Conservation (phyloP, 2,888 invertebrate species). For the Liodrosophila aerea region DNA sequence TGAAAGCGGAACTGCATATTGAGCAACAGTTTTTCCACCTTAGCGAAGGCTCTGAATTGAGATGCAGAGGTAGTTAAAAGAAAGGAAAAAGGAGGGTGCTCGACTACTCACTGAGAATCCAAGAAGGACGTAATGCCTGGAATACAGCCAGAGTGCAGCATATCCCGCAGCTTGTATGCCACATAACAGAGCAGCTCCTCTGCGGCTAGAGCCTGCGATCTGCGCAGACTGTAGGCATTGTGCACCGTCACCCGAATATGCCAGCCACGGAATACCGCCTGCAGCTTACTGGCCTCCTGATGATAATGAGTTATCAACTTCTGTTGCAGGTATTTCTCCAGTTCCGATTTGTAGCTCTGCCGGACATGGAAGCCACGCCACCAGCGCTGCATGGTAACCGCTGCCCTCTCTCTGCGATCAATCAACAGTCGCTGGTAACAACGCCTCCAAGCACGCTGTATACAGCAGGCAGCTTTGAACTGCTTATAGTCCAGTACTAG, state of each 20-base stretch:
- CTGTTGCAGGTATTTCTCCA: constrained; percentile 59
- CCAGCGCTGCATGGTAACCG: constrained; percentile 67
- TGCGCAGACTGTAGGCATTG: constrained; percentile 62
- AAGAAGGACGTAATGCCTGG: constrained; percentile 78
- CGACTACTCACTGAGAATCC: constrained; percentile 67
- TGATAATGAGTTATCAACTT: constrained; percentile 45
- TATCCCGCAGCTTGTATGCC: constrained; percentile 73
- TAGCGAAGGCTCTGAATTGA: constrained; percentile 1
- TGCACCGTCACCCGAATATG: constrained; percentile 69
- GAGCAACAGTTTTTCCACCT: constrained; percentile 71
- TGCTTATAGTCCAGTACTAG: constrained; percentile 62
- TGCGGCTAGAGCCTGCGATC: constrained; percentile 64
- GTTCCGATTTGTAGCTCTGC: background rate
- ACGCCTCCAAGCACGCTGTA: constrained; percentile 69
- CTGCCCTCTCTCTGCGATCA: constrained; percentile 17
- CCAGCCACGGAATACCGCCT: constrained; percentile 77
- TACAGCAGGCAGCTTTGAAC: constrained; percentile 70
- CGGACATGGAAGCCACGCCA: constrained; percentile 74
- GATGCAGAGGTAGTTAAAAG: background rate
- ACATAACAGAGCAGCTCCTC: constrained; percentile 78
- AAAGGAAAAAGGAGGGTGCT: background rate
- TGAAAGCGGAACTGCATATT: constrained; percentile 67
- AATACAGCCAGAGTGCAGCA: constrained; percentile 69
- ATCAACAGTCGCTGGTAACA: background rate
- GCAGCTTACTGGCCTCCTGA: constrained; percentile 67